Evolutionary conservation across 2,113 vertebrate genomes (phyloP).

Genomic region (Eulemur rufifrons): DNA sequence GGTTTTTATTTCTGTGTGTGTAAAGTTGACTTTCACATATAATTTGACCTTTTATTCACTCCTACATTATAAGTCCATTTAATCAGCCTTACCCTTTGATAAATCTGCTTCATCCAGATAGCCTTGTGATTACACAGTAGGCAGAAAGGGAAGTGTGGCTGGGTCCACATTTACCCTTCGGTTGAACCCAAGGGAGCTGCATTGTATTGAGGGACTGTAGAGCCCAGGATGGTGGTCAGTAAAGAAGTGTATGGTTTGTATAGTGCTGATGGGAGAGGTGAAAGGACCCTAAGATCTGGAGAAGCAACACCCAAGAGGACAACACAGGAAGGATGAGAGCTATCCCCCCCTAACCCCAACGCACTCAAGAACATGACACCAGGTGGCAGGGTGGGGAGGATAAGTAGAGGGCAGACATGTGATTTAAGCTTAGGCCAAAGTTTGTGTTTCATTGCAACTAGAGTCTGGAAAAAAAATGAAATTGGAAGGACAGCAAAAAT

Average conservation of each 20-base stretch:
- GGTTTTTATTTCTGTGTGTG: not conserved
- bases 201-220: not conserved
- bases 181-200: not conserved
- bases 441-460: not conserved
- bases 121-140: not conserved
- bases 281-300: not conserved
- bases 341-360: accelerated
- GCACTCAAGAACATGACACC: not conserved
- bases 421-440: not conserved
- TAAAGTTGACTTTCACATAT: not conserved
- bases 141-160: not conserved
- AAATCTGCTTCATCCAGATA: not conserved
- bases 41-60: not conserved
- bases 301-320: not conserved
- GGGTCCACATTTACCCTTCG: not conserved
- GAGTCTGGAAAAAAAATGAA: not conserved
- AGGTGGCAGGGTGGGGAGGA: not conserved
- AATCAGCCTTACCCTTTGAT: not conserved
- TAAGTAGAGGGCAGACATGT: not conserved
- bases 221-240: too few relatives aligned
- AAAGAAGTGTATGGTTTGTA: not conserved
- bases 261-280: not conserved
- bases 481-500: not conserved
- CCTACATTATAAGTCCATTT: not conserved
- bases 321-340: not conserved